These are phyloP conservation scores for Suillia variegata DNA, from an alignment of 2,888 invertebrate species.

Conservation along the genomic window DNA sequence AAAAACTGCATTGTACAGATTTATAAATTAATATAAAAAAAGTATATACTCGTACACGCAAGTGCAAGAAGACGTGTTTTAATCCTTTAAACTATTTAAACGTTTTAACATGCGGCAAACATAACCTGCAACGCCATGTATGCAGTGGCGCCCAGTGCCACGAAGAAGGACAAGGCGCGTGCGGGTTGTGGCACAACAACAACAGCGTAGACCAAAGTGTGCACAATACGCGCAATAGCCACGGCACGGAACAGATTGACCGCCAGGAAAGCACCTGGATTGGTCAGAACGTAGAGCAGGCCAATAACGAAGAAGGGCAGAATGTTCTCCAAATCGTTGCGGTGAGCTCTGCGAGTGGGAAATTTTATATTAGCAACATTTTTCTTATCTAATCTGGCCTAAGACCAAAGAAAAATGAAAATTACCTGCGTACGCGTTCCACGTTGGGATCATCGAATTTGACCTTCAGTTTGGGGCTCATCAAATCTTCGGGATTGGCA, in stretches of 20 bases:
- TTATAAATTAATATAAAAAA: too few relatives aligned
- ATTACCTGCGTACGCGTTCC: constrained; percentile 62
- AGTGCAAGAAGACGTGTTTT: too few relatives aligned
- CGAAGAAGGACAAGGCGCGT: constrained; percentile 62
- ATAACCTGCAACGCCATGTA: constrained; percentile 63
- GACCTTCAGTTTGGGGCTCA: constrained; percentile 54
- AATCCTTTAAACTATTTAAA: too few relatives aligned
- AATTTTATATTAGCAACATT: too few relatives aligned
- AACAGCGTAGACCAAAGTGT: constrained; percentile 66
- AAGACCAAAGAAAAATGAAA: too few relatives aligned
- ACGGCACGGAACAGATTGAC: constrained; percentile 64
- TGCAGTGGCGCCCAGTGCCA: constrained; percentile 57
- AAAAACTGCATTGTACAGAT: too few relatives aligned
- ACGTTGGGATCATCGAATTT: constrained; percentile 63
- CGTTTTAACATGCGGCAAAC: background rate
- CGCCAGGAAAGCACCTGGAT: constrained; percentile 62
- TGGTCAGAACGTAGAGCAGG: constrained; percentile 63
- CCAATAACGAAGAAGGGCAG: constrained; percentile 64
- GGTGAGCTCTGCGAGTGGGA: constrained; percentile 63
- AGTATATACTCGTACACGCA: too few relatives aligned
- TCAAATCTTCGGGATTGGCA: constrained; percentile 65
- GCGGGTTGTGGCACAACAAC: constrained; percentile 64
- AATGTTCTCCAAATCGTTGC: constrained; percentile 69
- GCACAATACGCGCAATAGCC: constrained; percentile 62
- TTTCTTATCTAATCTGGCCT: too few relatives aligned